Base-by-base conservation (phyloP, 2,113 vertebrate species). In the Odontophorus gujanensis region DNA sequence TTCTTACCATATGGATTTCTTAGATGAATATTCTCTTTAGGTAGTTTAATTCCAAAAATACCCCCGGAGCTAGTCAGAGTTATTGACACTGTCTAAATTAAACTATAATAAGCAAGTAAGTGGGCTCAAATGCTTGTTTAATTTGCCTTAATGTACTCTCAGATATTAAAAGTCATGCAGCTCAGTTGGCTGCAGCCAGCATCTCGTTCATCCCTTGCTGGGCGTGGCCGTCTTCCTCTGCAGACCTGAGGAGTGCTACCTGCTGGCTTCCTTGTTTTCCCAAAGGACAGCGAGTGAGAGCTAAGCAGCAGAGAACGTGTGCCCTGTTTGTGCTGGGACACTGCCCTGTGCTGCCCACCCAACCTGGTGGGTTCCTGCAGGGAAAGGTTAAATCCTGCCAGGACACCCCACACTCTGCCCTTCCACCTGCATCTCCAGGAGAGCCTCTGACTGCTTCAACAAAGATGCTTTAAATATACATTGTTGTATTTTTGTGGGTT, bases 11-110 rank as follows among this genome's bases (percentile, higher is more conserved):
- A 75, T 95, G 78, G 85, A 84, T 96, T 94, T 92, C 73, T 87
- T 40, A 90, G 89, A 91, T 61, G 90, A 74, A 58, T 59, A 82
- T 84, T 93, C 82, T 84, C 92, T 92, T 66, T 93, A 91, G 63
- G 55, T 94, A 87, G 68, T 83, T 76, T 86, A 94, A 89, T 74
- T 83, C 89, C 36, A 90, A 84, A 96, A 95, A 92, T 86, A 93
- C 53, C 66, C 89, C 75, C 74, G 79, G 89, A 91, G 89, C 81
- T 86, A 95, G 74, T 89, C 80, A 89, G 67, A 93, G 83, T 90
- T 95, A 92, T 82, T 92, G 94, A 84, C 84, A 71, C 69, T 81
- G 91, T 80, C 92, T 94, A 89, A 94, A 91, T 90, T 94, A 86
- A 93, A 71, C 90, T 71, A 55, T 85, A 94, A 92, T 84, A 87